Evolutionary conservation across 2,113 vertebrate species (phyloP), one percentile per base, ranked within the genome.

Genomic region (Brienomyrus longianalis): DNA sequence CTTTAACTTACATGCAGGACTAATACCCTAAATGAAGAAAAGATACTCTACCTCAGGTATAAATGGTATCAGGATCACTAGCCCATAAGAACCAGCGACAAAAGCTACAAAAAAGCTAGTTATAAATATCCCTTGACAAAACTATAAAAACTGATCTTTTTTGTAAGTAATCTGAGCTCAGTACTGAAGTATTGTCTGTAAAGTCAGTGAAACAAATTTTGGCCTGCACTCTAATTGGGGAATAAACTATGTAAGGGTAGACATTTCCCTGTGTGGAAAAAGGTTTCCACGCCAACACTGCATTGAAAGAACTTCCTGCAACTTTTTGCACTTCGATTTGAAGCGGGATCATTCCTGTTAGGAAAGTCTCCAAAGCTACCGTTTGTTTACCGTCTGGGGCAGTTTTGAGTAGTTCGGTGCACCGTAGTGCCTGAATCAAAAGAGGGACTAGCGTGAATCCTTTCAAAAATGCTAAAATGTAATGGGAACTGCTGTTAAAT

Each of bases 1-100:
- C 39, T 70, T 47, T 59, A 47, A 74, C 3, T 66, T 35, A 13
- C 11, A n/a, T 70, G 87, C 39, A 48, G 35, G 5, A 39, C 51
- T 83, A 83, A 89, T 23, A 10, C 47, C 66, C 21, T 39, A 39
- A 77, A n/a, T 70, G 59, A 35, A 90, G 83, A 86, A 89, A 83
- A 86, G n/a, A 92, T 88, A 92, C 91, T 92, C 88, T 89, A 94
- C 93, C 94, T 94, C 94, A 94, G 94, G 93, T 93, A 94, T 92
- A 88, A 91, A 92, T 92, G 90, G 88, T 62, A 45, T 85, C 35
- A 48, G 9, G 74, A 27, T 54, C 39, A 23, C 54, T 54, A 31
- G 52, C 70, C 15, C 31, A 43, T 19, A 4, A 31, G 80, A 43
- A 80, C 10, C 13, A 35, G 45, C 17, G 13, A 8, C 74, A 83